Conservation (phyloP, 2,797 vertebrate species). For the Ptychobarbus kaznakovi region DNA sequence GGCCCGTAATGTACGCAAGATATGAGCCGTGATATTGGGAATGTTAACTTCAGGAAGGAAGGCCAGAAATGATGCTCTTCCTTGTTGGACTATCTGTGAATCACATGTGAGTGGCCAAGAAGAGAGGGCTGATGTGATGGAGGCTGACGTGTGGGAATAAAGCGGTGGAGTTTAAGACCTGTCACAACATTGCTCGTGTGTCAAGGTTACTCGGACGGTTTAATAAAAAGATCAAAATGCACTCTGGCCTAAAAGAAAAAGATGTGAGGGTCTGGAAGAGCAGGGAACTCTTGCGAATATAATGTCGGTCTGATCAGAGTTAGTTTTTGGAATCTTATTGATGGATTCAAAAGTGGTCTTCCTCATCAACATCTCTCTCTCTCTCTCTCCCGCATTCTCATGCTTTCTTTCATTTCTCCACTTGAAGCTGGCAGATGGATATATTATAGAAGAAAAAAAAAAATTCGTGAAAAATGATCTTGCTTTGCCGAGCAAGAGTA, state of each 20-base stretch:
- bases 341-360: conserved; percentile 34
- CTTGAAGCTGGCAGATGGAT: conserved; percentile 66
- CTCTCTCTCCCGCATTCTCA: conserved; percentile 25
- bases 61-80: conserved; percentile 41
- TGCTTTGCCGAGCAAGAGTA: conserved; percentile 65
- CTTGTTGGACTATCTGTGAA: conserved; percentile 33
- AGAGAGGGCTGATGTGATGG: conserved; percentile 53
- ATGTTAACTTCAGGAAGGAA: conserved; percentile 42
- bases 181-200: conserved; percentile 53
- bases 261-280: not conserved
- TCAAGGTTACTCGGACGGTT: conserved; percentile 47
- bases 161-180: conserved; percentile 54
- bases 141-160: conserved; percentile 51
- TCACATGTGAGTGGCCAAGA: not conserved
- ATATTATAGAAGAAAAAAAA: conserved; percentile 56
- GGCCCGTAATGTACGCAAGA: not conserved
- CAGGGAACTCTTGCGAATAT: not conserved
- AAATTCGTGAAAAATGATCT: conserved; percentile 64
- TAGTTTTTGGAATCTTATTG: conserved; percentile 48
- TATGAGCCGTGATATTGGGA: conserved; percentile 40
- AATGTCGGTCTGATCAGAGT: conserved; percentile 53
- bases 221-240: conserved; percentile 48
- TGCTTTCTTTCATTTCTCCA: conserved; percentile 51
- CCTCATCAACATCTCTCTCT: conserved; percentile 32
- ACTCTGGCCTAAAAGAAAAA: conserved; percentile 3